These are phyloP conservation scores for Chrysaora quinquecirrha DNA, from an alignment of 30 jellyfish, hydroid and myxozoan genomes.

Conservation along the genomic window DNA sequence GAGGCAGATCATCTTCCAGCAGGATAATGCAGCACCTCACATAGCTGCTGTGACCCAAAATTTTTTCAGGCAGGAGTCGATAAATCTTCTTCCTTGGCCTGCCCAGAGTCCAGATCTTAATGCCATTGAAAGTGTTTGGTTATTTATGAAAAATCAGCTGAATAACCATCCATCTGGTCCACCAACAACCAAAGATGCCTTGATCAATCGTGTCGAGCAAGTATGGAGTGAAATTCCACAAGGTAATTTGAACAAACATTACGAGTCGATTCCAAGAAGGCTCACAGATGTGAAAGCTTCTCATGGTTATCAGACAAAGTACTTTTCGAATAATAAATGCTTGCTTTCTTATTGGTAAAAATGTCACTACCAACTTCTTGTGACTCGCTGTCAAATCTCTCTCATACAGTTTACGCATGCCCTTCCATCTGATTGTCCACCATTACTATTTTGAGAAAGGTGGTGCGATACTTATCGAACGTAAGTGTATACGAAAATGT, in stretches of 20 bases:
- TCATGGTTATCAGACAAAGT: not conserved
- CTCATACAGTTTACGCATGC: too few relatives aligned
- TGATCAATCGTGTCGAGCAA: not conserved
- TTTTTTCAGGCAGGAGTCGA: not conserved
- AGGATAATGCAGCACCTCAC: constrained; percentile 30
- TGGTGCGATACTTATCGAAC: too few relatives aligned
- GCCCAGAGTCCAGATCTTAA: constrained; percentile 22
- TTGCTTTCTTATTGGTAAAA: too few relatives aligned
- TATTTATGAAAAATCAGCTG: not conserved
- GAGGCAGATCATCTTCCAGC: constrained; percentile 4
- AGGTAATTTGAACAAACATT: not conserved
- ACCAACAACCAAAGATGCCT: constrained; percentile 1
- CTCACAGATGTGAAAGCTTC: not conserved
- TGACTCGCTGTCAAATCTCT: too few relatives aligned
- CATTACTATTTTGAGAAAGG: too few relatives aligned
- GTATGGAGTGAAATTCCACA: constrained; percentile 4
- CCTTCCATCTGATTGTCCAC: too few relatives aligned
- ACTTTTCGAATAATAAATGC: too few relatives aligned
- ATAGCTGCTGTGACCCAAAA: not conserved
- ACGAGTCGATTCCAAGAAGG: constrained; percentile 11
- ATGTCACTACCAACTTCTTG: too few relatives aligned
- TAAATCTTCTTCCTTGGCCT: constrained; percentile 17
- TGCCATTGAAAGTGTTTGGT: constrained; percentile 1
- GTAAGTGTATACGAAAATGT: too few relatives aligned
- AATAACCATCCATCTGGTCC: constrained; percentile 1